A percentile compares a stretch with the other conserved stretches of the same genome.
Evolutionary conservation across 1,140 invertebrate genomes (phyloP).

Genomic region (Diorhabda carinulata): DNA sequence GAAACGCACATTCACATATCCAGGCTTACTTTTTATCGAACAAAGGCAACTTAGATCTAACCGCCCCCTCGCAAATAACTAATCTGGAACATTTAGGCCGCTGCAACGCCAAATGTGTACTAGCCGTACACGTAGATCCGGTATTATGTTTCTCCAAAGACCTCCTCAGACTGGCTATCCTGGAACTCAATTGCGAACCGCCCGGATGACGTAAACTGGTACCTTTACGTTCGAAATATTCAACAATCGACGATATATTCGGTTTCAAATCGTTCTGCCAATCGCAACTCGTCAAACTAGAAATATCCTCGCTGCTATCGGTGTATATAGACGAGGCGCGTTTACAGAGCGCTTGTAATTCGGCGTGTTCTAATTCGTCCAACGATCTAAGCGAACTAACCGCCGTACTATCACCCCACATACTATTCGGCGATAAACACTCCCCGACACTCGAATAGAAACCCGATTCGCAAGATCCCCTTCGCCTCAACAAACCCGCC

Average conservation of each 20-base stretch:
- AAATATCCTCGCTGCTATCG: conserved; percentile 80
- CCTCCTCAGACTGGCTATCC: conserved; percentile 39
- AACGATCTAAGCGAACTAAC: conserved; percentile 56
- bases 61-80: conserved; percentile 73
- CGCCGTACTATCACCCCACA: conserved; percentile 48
- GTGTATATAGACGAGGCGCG: conserved; percentile 80
- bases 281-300: conserved; percentile 71
- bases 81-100: conserved; percentile 53
- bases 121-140: conserved; percentile 30
- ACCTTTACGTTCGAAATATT: conserved; percentile 80
- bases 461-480: conserved; percentile 84
- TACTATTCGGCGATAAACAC: conserved; percentile 47
- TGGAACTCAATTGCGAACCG: conserved; percentile 37
- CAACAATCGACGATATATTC: conserved; percentile 79
- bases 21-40: conserved; percentile 70
- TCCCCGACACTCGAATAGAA: conserved; percentile 71
- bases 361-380: conserved; percentile 55
- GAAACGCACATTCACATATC: not conserved
- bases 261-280: conserved; percentile 59
- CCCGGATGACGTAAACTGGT: conserved; percentile 37
- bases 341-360: conserved; percentile 56
- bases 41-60: conserved; percentile 76
- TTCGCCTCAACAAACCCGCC: conserved; percentile 54
- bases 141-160: conserved; percentile 39
- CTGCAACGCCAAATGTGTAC: conserved; percentile 42